A percentile compares a stretch with the other conserved stretches of the same genome.
phyloP scores from a whole-genome alignment of 2,113 vertebrate genomes.

The Catagonus wagneri region DNA sequence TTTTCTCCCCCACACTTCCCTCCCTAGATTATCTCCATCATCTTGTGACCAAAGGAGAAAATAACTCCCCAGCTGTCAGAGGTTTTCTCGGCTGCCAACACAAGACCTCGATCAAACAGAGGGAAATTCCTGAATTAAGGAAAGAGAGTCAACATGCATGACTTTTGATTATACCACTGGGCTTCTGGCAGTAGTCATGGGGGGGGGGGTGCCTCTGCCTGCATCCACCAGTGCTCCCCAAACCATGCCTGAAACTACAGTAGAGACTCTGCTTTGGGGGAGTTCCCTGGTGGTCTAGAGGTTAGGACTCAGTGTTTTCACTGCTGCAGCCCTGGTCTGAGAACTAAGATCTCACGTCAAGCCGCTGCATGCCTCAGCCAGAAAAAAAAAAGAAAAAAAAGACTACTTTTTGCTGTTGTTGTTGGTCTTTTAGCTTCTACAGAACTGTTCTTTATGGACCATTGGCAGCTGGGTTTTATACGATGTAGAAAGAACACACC shows the following conservation, averaged over 20 bases:
- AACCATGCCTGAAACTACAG: background rate
- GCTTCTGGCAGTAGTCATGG: background rate
- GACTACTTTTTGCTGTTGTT: background rate
- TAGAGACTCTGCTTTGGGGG: background rate
- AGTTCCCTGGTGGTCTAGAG: too few species aligned
- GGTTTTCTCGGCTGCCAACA: conserved; percentile 65
- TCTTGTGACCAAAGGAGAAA: conserved; percentile 79
- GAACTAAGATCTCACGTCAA: too few species aligned
- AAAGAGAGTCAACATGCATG: background rate
- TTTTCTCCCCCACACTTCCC: conserved; percentile 55
- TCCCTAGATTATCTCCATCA: conserved; percentile 71
- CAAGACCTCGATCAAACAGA: conserved; percentile 20
- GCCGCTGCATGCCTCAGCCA: too few species aligned
- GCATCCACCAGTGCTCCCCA: background rate
- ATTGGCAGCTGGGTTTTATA: background rate
- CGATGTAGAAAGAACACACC: background rate
- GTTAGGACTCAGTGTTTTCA: too few species aligned
- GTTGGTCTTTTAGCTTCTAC: background rate
- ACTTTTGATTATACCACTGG: background rate
- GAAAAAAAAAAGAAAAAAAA: too few species aligned
- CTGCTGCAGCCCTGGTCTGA: too few species aligned
- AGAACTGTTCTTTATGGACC: background rate
- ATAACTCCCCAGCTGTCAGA: conserved; percentile 77
- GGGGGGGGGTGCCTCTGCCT: background rate
- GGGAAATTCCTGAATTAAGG: conserved; percentile 38